These are phyloP conservation scores for Stratiolaelaps scimitus DNA, from an alignment of 1,140 invertebrate genomes.

Conservation along the genomic window DNA sequence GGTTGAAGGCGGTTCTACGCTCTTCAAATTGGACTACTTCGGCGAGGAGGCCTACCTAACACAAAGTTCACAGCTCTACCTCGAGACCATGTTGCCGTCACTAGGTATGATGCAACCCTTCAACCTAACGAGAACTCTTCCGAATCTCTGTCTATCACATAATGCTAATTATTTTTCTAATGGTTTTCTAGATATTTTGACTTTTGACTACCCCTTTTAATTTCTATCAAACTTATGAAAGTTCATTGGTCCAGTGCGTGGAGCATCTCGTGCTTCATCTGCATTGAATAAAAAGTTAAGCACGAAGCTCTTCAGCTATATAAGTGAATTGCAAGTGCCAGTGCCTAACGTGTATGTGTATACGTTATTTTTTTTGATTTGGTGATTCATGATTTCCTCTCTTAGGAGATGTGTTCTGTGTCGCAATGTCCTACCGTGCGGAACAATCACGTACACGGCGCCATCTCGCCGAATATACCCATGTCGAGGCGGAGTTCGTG, in stretches of 20 bases:
- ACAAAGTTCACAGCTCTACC: conserved; percentile 95
- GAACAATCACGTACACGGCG: conserved; percentile 90
- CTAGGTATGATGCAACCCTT: no score
- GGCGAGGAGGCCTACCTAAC: conserved; percentile 83
- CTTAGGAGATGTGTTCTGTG: conserved; percentile 77
- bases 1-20: conserved; percentile 93
- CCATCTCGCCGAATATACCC: conserved; percentile 89
- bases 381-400: background rate
- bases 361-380: background rate
- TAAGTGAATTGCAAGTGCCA: background rate
- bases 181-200: no score
- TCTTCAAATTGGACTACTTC: conserved; percentile 92
- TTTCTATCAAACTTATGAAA: no score
- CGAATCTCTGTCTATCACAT: no score
- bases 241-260: no score
- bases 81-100: conserved; percentile 87
- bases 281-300: no score
- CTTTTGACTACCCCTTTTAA: no score
- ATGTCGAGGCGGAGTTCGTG: conserved; percentile 90
- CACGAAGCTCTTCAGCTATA: background rate
- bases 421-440: conserved; percentile 92
- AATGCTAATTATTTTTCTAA: no score
- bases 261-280: no score
- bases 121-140: no score
- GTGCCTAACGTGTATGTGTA: background rate